These are phyloP conservation scores for Sciurus niger DNA, from an alignment of 2,113 vertebrate species.

Conservation along the genomic window DNA sequence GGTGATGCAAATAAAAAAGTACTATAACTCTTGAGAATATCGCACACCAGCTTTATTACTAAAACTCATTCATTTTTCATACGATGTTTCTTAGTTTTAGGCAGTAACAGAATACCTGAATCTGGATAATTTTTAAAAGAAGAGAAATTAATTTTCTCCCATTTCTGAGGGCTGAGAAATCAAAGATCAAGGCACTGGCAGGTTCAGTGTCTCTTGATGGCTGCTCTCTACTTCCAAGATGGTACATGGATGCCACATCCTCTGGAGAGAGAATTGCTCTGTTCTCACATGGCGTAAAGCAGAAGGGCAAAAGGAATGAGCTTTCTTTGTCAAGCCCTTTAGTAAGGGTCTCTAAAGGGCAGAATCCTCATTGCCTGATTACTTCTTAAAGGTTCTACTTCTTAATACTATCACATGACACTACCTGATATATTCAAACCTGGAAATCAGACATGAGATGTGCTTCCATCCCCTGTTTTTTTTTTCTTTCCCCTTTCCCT, in stretches of 20 bases:
- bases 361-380: background rate
- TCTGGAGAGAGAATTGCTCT: background rate
- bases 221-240: background rate
- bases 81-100: background rate
- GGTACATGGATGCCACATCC: background rate
- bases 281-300: background rate
- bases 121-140: background rate
- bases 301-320: background rate
- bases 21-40: conserved; percentile 8
- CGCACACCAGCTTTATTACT: background rate
- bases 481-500: background rate
- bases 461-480: conserved; percentile 10
- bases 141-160: background rate
- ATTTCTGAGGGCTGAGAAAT: conserved; percentile 5
- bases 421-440: background rate
- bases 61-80: background rate
- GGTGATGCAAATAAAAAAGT: conserved; percentile 1
- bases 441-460: background rate
- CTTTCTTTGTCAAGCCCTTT: background rate
- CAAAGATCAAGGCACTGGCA: background rate
- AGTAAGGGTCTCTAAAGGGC: background rate
- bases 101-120: background rate
- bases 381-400: background rate
- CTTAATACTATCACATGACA: background rate
- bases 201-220: background rate